A percentile compares a stretch with the other conserved stretches of the same genome.
Conservation (phyloP, 2,113 vertebrate genomes). For the Mesoclemmys tuberculata region DNA sequence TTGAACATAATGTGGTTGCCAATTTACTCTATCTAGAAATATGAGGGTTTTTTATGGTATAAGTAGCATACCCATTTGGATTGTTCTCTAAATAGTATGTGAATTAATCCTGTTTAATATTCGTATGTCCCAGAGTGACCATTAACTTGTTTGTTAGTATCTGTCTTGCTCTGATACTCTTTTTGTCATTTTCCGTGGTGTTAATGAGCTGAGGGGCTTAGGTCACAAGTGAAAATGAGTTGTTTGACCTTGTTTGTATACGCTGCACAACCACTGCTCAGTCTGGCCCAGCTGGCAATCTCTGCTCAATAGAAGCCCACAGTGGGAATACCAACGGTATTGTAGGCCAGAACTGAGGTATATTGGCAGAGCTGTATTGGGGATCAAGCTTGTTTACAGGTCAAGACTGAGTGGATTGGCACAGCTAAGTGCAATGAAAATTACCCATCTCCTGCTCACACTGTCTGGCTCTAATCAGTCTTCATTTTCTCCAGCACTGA, state of each 20-base stretch:
- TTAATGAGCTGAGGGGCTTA: background rate
- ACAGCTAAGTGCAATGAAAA: background rate
- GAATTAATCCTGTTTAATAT: no score
- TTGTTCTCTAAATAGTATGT: background rate
- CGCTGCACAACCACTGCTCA: slow-evolving; percentile 16
- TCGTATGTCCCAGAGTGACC: rapidly evolving
- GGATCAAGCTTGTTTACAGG: background rate
- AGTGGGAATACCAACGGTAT: rapidly evolving
- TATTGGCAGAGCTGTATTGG: slow-evolving; percentile 27
- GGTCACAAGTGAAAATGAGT: slow-evolving; percentile 19
- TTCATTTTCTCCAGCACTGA: background rate
- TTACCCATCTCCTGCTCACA: background rate
- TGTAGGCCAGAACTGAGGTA: background rate
- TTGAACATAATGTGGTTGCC: background rate
- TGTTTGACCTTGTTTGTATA: background rate
- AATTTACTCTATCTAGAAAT: background rate
- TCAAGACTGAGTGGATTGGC: background rate
- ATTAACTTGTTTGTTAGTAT: background rate
- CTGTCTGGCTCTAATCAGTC: background rate
- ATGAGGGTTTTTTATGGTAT: background rate
- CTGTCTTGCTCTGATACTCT: background rate
- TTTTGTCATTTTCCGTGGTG: background rate
- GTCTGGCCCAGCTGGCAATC: slow-evolving; percentile 20
- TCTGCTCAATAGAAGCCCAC: background rate
- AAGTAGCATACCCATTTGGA: background rate